Evolutionary conservation across 1,140 invertebrate genomes (phyloP).

Genomic region (Drosophila quadrilineata): DNA sequence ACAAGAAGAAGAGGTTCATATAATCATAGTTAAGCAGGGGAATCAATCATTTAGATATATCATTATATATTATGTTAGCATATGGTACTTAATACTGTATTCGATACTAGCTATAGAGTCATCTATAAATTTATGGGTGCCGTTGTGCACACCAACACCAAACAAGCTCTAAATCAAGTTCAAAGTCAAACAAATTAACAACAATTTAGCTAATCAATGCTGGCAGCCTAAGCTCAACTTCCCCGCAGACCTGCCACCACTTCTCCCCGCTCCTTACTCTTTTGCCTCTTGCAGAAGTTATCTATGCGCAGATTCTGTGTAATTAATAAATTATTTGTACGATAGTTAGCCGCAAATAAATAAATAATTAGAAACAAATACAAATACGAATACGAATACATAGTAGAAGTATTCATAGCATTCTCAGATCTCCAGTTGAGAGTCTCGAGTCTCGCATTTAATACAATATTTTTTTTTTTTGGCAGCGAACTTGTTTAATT

Average conservation of each 20-base stretch:
- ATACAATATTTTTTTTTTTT: conserved; percentile 70
- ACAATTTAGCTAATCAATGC: conserved; percentile 67
- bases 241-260: background rate
- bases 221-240: conserved; percentile 24
- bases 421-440: conserved; percentile 4
- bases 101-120: background rate
- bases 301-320: conserved; percentile 39
- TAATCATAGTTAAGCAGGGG: background rate
- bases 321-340: conserved; percentile 32
- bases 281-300: conserved; percentile 5
- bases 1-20: background rate
- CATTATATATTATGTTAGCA: background rate
- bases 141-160: conserved; percentile 38
- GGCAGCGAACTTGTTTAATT: conserved; percentile 75
- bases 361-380: conserved; percentile 72
- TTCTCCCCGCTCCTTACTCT: background rate
- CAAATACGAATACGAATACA: conserved; percentile 13
- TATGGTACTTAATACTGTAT: background rate
- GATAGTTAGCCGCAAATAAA: conserved; percentile 64
- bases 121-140: conserved; percentile 19
- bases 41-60: background rate
- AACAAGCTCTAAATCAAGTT: conserved; percentile 76
- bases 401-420: conserved; percentile 19
- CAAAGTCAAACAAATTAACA: conserved; percentile 78
- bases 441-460: too few relatives aligned